Evolutionary conservation across 2,113 vertebrate genomes (phyloP), one percentile per base, ranked within the genome.

Genomic region (Haplotaxodon microlepis): DNA sequence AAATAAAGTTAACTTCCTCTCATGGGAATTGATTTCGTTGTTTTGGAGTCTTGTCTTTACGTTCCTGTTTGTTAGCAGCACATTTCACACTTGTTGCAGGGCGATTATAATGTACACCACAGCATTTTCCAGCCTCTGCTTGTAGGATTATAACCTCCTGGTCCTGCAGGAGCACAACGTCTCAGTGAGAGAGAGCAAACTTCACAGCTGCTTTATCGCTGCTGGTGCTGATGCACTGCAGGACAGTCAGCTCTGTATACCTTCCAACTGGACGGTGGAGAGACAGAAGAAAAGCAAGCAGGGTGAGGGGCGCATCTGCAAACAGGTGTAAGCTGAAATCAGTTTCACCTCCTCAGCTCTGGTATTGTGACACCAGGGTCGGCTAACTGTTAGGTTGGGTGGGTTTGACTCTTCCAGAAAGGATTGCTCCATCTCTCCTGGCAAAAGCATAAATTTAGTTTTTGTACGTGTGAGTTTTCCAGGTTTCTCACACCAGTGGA

Each of bases 331-430:
- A 92, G 88, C 83, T 90, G 84, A 94, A 96, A 95, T 95, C 93
- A 90, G 94, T 94, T 95, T 95, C 92, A 92, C 90, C 89, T 91
- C 89, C 86, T 93, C 88, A 84, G 83, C 81, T 90, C 90, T 86
- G 86, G 84, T 42, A 36, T 86, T 76, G 87, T 38, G 86, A 69
- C 79, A 82, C 83, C 86, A 56, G 84, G 84, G 47, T 45, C 2
- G 31, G 50, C 88, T 86, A 61, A 88, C 83, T 42, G 47, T 81
- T 34, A 73, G 40, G 16, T 21, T 59, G 47, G 80, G 45, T 50
- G 17, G 12, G 6, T 34, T 84, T 66, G 7, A 80, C 50, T 81
- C 38, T n/a, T 29, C 50, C 45, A 82, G 45, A 17, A 81, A 71
- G 4, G 86, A 21, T 9, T 84, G 59, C 42, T 71, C 24, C 59